A percentile compares a stretch with the other conserved stretches of the same genome.
phyloP scores from a whole-genome alignment of 2,888 invertebrate species.

The Athalia rosae region DNA sequence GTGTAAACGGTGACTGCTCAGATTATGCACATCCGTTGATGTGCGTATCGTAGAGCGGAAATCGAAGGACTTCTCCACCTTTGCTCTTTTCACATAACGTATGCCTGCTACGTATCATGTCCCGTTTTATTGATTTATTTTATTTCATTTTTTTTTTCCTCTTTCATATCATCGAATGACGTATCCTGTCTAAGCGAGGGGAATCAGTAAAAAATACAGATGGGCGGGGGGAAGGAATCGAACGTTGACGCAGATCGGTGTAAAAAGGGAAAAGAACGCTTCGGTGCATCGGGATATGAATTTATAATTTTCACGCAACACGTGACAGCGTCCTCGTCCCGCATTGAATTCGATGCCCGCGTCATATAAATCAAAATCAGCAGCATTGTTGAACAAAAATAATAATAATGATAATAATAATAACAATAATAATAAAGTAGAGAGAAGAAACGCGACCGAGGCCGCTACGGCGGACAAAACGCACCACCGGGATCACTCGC shows the following conservation, averaged over 20 bases:
- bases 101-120: neutral
- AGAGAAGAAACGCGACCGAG: slow-evolving; percentile 71
- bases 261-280: slow-evolving; percentile 41
- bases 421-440: slow-evolving; percentile 47
- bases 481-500: slow-evolving; percentile 60
- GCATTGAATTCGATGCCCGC: slow-evolving; percentile 59
- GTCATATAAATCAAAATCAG: slow-evolving; percentile 74
- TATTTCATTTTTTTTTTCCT: neutral
- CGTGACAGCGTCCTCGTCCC: slow-evolving; percentile 48
- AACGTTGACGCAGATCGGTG: slow-evolving; percentile 35
- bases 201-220: neutral
- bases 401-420: slow-evolving; percentile 47
- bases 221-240: neutral
- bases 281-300: slow-evolving; percentile 62
- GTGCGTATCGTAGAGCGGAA: too few relatives aligned
- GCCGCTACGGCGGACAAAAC: slow-evolving; percentile 63
- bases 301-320: slow-evolving; percentile 71
- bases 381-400: slow-evolving; percentile 63
- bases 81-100: neutral
- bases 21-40: too few relatives aligned
- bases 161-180: neutral
- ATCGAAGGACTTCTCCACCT: too few relatives aligned
- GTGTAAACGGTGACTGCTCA: too few relatives aligned
- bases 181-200: too few relatives aligned
- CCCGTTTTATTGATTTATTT: neutral